Conservation (phyloP, 2,888 invertebrate species). For the Hermodice carunculata region DNA sequence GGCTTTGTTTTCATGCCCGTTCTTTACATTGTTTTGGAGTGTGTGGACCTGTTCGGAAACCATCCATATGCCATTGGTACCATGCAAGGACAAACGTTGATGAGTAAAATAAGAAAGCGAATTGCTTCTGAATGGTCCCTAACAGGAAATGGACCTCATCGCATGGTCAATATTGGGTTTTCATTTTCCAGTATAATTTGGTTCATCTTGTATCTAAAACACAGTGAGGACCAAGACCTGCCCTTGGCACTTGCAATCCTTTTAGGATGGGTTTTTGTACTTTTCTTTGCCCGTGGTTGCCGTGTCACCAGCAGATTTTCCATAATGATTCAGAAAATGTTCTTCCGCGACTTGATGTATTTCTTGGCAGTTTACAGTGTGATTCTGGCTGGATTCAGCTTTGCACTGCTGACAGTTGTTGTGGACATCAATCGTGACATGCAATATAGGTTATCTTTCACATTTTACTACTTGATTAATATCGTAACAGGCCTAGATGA, state of each 20-base stretch:
- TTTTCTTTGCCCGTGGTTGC: conserved; percentile 44
- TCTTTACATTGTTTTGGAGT: conserved; percentile 34
- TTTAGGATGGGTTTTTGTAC: conserved; percentile 43
- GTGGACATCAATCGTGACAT: conserved; percentile 9
- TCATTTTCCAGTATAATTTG: conserved; percentile 35
- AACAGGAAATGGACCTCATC: conserved; percentile 41
- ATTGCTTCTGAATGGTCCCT: conserved; percentile 40
- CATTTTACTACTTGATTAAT: conserved; percentile 45
- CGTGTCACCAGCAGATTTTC: conserved; percentile 41
- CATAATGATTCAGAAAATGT: conserved; percentile 46
- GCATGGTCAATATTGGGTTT: conserved; percentile 37
- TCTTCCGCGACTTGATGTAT: conserved; percentile 44
- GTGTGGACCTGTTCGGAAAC: conserved; percentile 36
- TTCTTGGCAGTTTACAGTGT: conserved; percentile 44
- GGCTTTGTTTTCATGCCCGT: conserved; percentile 32
- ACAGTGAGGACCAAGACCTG: conserved; percentile 34
- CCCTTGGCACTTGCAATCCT: conserved; percentile 40
- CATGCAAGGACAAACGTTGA: conserved; percentile 30
- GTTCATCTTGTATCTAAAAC: conserved; percentile 34
- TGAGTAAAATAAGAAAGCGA: conserved; percentile 23
- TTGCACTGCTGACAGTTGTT: conserved; percentile 41
- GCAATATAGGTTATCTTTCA: conserved; percentile 20
- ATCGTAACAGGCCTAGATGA: conserved; percentile 41
- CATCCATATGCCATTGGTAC: conserved; percentile 36
- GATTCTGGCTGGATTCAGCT: conserved; percentile 39